These are phyloP conservation scores for Philopedon plagiatum DNA, from an alignment of 2,888 invertebrate genomes.

Conservation along the genomic window DNA sequence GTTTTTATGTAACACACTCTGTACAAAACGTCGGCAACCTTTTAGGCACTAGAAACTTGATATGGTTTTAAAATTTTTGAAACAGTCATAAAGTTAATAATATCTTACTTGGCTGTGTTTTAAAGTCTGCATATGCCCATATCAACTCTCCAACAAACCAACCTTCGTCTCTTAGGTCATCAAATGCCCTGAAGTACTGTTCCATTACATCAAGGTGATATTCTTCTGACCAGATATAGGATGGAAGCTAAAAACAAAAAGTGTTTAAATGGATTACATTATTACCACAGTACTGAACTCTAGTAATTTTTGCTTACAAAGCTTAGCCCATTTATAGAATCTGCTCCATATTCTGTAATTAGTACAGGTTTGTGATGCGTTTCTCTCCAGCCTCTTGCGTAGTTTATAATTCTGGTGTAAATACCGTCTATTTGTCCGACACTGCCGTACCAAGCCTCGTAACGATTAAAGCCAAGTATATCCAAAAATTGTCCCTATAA, in stretches of 20 bases:
- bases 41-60: too few species aligned
- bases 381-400: slow-evolving; percentile 84
- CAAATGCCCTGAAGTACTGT: slow-evolving; percentile 92
- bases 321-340: slow-evolving; percentile 92
- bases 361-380: slow-evolving; percentile 90
- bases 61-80: too few species aligned
- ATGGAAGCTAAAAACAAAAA: slow-evolving; percentile 79
- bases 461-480: slow-evolving; percentile 94
- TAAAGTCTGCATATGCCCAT: slow-evolving; percentile 99
- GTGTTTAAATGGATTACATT: too few species aligned
- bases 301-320: slow-evolving; percentile 77
- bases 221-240: slow-evolving; percentile 94
- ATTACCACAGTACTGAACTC: too few species aligned
- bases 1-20: too few species aligned
- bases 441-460: slow-evolving; percentile 94
- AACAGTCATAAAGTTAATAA: slow-evolving; percentile 11
- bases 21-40: too few species aligned
- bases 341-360: slow-evolving; percentile 96
- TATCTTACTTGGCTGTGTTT: slow-evolving; percentile 81
- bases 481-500: slow-evolving; percentile 85
- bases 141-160: slow-evolving; percentile 97
- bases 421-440: slow-evolving; percentile 86
- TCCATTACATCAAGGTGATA: slow-evolving; percentile 88
- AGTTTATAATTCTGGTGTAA: slow-evolving; percentile 77
- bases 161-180: slow-evolving; percentile 78